Evolutionary conservation across 2,113 vertebrate species (phyloP).

Genomic region (Epinephelus fuscoguttatus): DNA sequence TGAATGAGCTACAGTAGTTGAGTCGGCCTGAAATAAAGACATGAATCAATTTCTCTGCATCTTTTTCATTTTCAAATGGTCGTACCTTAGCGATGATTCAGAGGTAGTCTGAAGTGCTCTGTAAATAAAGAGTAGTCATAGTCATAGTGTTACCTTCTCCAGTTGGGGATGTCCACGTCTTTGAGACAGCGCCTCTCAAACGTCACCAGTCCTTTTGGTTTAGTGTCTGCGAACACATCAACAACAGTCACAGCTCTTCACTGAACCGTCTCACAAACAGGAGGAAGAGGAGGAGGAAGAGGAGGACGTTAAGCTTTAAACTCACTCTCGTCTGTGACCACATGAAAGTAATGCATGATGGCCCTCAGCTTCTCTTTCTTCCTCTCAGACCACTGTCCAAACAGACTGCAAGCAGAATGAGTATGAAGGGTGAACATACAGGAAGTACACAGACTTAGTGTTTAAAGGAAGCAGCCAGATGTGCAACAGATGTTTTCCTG

Average conservation of each 20-base stretch:
- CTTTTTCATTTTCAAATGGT: too few relatives aligned
- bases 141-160: slow-evolving; percentile 62
- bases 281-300: too few relatives aligned
- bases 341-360: slow-evolving; percentile 81
- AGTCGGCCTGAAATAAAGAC: too few relatives aligned
- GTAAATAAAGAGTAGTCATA: too few relatives aligned
- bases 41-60: too few relatives aligned
- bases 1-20: too few relatives aligned
- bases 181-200: slow-evolving; percentile 74
- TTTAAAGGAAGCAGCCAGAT: too few relatives aligned
- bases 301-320: neutral
- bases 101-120: too few relatives aligned
- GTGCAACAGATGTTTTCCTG: neutral
- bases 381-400: slow-evolving; percentile 3
- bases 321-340: slow-evolving; percentile 67
- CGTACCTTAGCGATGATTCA: too few relatives aligned
- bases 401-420: slow-evolving; percentile 69
- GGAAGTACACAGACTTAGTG: too few relatives aligned
- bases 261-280: neutral
- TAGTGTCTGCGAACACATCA: slow-evolving; percentile 35
- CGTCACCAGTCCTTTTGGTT: slow-evolving; percentile 76
- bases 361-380: slow-evolving; percentile 79
- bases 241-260: neutral
- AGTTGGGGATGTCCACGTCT: fast-evolving
- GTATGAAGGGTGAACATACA: neutral